Evolutionary conservation across 2,113 vertebrate genomes (phyloP), one percentile per base, ranked within the genome.

Genomic region (Forbesichthys papilliferus): DNA sequence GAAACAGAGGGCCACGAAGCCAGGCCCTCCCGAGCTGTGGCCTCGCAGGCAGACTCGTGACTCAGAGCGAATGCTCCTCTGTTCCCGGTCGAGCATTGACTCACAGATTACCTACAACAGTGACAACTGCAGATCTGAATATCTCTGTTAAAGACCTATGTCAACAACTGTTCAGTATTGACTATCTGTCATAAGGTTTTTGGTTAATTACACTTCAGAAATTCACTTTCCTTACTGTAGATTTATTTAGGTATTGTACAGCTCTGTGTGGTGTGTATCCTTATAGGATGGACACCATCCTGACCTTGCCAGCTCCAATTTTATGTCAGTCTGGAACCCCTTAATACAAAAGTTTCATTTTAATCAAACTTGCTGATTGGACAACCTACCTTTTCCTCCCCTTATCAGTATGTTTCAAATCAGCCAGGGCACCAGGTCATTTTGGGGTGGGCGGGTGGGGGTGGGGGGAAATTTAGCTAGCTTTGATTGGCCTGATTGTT

Each of bases 51-150:
- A 92, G 55, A 95, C 93, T 0, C 88, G 91, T 0, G 96, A 98
- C 0, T 95, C 96, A 0, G 96, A 99, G 89, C 92, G 93, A 56
- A 81, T 96, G 88, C 91, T 98, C 1, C 94, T 99, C 27, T 97
- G 94, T 64, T 95, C 97, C 13, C 88, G 94, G 70, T 94, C 94
- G 13, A 97, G 95, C 80, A 95, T 94, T 12, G 97, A 98, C 74
- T 97, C 96, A 61, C 94, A 96, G 79, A 91, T 92, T 91, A 96
- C 95, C 16, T 95, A 92, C 77, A 96, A 94, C 88, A 96, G 93
- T 3, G 95, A 96, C 71, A 89, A 87, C 46, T 95, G 89, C 48
- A 92, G 92, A 3, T 92, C 90, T 3, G 95, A 97, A 72, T 96
- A 94, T 79, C 90, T 94, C 36, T 96, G 93, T 86, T 98, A 87